A percentile compares a stretch with the other conserved stretches of the same genome.
phyloP scores from a whole-genome alignment of 2,113 vertebrate genomes.

The Osmerus mordax region DNA sequence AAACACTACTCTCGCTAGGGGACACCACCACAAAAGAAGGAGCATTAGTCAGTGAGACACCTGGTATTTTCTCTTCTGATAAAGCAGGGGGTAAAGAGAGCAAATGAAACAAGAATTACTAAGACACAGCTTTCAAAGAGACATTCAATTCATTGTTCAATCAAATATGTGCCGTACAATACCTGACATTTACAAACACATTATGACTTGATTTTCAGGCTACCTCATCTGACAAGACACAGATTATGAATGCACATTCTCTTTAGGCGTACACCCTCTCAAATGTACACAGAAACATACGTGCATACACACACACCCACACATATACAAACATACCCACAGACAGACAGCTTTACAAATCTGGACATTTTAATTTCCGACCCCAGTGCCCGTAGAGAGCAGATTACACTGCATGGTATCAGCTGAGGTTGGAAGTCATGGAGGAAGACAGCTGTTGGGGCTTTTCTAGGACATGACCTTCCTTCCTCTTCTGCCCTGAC shows the following conservation, averaged over 20 bases:
- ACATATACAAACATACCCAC: constrained; percentile 6
- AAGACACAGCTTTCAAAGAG: constrained; percentile 4
- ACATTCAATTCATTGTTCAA: neutral
- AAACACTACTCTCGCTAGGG: neutral
- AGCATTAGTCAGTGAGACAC: constrained; percentile 23
- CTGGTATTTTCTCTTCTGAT: constrained; percentile 28
- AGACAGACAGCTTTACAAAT: constrained; percentile 26
- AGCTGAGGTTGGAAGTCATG: neutral
- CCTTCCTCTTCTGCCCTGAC: neutral
- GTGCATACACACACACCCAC: neutral
- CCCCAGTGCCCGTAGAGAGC: constrained; percentile 19
- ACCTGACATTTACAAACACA: too few species aligned
- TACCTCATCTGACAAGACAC: too few species aligned
- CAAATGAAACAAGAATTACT: constrained; percentile 16
- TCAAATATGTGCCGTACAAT: too few species aligned
- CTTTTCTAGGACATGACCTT: neutral
- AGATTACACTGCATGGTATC: constrained; percentile 15
- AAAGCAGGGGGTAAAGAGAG: constrained; percentile 9
- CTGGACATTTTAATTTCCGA: constrained; percentile 39
- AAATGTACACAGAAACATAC: neutral
- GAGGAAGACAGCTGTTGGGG: constrained; percentile 21
- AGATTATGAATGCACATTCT: too few species aligned
- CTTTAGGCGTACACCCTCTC: too few species aligned
- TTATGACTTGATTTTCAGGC: too few species aligned
- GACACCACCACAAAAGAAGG: neutral